Conservation (phyloP, 1,140 invertebrate species). For the Pseudomyrmex concolor region DNA sequence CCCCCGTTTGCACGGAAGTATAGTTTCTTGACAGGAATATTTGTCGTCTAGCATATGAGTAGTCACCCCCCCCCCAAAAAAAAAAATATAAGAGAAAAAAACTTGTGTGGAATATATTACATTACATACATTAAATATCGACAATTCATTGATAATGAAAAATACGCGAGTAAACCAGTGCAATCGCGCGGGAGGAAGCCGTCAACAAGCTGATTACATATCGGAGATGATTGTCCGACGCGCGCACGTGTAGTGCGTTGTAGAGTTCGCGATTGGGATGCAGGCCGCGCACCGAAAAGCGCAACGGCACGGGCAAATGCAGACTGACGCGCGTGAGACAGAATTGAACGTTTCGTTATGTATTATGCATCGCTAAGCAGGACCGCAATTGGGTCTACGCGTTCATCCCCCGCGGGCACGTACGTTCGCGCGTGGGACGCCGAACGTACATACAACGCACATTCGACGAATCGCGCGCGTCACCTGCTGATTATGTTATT, state of each 20-base stretch:
- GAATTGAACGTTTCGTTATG: conserved; percentile 68
- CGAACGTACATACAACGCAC: conserved; percentile 33
- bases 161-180: not conserved
- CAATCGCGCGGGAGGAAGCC: not conserved
- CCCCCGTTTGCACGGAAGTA: not conserved
- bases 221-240: conserved; percentile 46
- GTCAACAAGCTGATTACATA: conserved; percentile 55
- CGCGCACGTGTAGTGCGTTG: conserved; percentile 17
- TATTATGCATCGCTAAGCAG: conserved; percentile 77
- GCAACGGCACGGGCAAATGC: conserved; percentile 67
- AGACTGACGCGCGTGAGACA: conserved; percentile 64
- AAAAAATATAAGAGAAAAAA: not conserved
- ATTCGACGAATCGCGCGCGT: conserved; percentile 55
- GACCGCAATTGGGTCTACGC: conserved; percentile 49
- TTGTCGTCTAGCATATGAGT: not conserved
- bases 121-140: not conserved
- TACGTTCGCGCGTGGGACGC: conserved; percentile 29
- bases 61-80: too few species aligned
- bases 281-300: conserved; percentile 64
- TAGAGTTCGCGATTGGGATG: conserved; percentile 55
- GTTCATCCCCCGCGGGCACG: conserved; percentile 34
- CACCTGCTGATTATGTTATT: conserved; percentile 71
- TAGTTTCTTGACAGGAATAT: not conserved
- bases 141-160: not conserved
- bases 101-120: conserved; percentile 32